These are phyloP conservation scores for Cephonodes hylas DNA, from an alignment of 2,888 invertebrate genomes.

Conservation along the genomic window DNA sequence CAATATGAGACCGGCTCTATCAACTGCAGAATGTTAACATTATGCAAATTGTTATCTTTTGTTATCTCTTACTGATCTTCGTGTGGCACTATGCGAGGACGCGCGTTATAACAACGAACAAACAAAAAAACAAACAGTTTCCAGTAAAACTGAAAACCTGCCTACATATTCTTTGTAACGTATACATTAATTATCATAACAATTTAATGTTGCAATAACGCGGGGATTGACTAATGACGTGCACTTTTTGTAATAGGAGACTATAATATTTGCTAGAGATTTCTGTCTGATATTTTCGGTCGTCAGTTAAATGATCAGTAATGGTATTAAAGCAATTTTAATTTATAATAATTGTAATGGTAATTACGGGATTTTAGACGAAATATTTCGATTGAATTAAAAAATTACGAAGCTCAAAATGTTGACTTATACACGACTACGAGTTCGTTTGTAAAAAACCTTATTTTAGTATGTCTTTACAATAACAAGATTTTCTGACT, in stretches of 20 bases:
- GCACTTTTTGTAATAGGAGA: neutral
- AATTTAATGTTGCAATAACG: slow-evolving; percentile 62
- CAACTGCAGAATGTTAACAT: slow-evolving; percentile 11
- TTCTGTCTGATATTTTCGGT: no score
- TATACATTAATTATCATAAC: slow-evolving; percentile 54
- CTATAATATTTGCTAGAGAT: neutral
- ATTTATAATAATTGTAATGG: no score
- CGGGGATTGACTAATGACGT: slow-evolving; percentile 23
- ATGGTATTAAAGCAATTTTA: no score
- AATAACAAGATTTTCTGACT: no score
- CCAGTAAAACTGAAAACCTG: slow-evolving; percentile 15
- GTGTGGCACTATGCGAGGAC: slow-evolving; percentile 10
- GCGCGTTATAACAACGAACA: neutral
- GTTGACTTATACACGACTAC: no score
- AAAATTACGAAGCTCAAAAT: no score
- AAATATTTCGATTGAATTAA: no score
- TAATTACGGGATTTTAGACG: no score
- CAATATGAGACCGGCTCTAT: slow-evolving; percentile 10
- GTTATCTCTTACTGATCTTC: slow-evolving; percentile 13
- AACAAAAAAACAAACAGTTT: slow-evolving; percentile 10
- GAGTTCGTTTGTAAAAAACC: no score
- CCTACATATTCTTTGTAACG: slow-evolving; percentile 55
- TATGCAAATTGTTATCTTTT: slow-evolving; percentile 18
- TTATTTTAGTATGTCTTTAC: no score
- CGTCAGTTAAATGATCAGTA: no score